Conservation (phyloP, 2,797 vertebrate species). For the Syngnathus acus region DNA sequence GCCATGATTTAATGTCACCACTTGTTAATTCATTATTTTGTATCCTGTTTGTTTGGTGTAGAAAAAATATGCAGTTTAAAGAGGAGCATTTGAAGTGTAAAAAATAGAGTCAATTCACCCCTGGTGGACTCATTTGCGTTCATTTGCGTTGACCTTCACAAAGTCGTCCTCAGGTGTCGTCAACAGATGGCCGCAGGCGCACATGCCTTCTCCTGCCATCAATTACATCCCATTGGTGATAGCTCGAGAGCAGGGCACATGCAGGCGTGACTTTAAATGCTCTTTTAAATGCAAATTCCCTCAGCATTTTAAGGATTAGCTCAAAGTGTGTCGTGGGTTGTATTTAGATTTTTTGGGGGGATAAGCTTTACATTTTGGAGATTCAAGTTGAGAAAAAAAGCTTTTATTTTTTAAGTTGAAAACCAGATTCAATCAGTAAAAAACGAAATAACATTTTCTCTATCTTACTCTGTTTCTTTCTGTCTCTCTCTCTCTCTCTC, state of each 20-base stretch:
- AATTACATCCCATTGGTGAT: constrained; percentile 4
- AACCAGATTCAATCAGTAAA: too few species aligned
- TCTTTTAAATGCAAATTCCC: background rate
- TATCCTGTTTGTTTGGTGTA: background rate
- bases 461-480: too few species aligned
- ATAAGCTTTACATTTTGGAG: background rate
- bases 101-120: background rate
- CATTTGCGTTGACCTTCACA: constrained; percentile 3
- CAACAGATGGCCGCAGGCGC: constrained; percentile 15
- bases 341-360: background rate
- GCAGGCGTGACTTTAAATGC: background rate
- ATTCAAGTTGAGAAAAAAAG: background rate
- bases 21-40: background rate
- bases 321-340: background rate
- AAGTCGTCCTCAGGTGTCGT: constrained; percentile 20
- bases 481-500: too few species aligned
- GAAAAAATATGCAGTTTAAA: too few species aligned
- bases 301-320: background rate
- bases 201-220: constrained; percentile 3
- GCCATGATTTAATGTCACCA: background rate
- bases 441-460: too few species aligned
- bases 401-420: too few species aligned
- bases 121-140: background rate
- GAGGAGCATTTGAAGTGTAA: background rate
- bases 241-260: background rate